Evolutionary conservation across 2,113 vertebrate species (phyloP).

Genomic region (Donacobius atricapilla): DNA sequence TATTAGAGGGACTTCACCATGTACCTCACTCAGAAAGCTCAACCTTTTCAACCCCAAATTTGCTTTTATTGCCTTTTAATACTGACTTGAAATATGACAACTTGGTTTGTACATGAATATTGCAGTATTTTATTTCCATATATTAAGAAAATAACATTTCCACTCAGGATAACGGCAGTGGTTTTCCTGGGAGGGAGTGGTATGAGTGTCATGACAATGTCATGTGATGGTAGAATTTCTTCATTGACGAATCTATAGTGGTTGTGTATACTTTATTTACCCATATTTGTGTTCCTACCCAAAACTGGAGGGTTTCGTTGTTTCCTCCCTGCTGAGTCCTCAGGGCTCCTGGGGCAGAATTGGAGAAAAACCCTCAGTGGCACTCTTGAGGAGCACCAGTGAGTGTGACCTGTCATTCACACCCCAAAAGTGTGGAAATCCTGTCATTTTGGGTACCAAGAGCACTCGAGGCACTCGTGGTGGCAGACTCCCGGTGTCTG

Average conservation of each 20-base stretch:
- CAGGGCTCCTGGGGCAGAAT: background rate
- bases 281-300: slow-evolving; percentile 52
- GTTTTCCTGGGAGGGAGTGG: slow-evolving; percentile 78
- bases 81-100: slow-evolving; percentile 70
- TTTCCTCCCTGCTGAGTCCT: slow-evolving; percentile 51
- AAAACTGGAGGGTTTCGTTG: slow-evolving; percentile 18
- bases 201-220: slow-evolving; percentile 85
- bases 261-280: slow-evolving; percentile 82
- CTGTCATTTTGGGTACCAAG: rapidly evolving
- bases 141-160: slow-evolving; percentile 75
- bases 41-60: slow-evolving; percentile 19
- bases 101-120: slow-evolving; percentile 76
- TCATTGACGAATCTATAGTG: slow-evolving; percentile 79
- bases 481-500: background rate
- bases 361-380: background rate
- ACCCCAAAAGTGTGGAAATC: background rate
- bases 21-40: slow-evolving; percentile 11
- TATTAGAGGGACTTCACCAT: background rate
- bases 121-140: slow-evolving; percentile 80
- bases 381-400: background rate
- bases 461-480: background rate
- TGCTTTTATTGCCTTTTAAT: slow-evolving; percentile 72
- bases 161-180: slow-evolving; percentile 60
- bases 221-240: slow-evolving; percentile 82
- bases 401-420: rapidly evolving